phyloP scores from a whole-genome alignment of 2,113 vertebrate genomes.

The Dasyornis broadbenti region DNA sequence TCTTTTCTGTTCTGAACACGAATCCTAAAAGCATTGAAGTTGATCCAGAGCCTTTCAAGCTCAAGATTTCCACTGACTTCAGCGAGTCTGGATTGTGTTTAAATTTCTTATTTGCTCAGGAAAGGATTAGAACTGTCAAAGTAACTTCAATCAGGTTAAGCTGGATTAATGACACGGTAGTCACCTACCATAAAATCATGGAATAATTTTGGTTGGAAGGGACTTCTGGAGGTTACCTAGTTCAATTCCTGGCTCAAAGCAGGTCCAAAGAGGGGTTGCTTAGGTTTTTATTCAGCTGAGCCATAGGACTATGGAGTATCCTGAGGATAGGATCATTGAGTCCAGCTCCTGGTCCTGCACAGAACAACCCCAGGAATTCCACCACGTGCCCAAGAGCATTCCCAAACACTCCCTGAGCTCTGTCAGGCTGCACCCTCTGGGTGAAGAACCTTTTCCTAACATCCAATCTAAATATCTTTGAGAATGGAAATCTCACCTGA shows the following conservation, averaged over 20 bases:
- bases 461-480: not conserved
- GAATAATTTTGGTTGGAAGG: not conserved
- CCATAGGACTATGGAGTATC: not conserved
- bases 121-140: not conserved
- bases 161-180: not conserved
- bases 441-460: not conserved
- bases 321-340: not conserved
- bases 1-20: not conserved
- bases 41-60: not conserved
- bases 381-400: not conserved
- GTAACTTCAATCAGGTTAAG: constrained; percentile 2
- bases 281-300: not conserved
- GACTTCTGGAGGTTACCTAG: not conserved
- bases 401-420: not conserved
- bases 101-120: not conserved
- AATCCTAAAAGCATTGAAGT: not conserved
- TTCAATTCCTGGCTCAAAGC: not conserved
- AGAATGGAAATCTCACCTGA: not conserved
- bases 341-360: not conserved
- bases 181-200: constrained; percentile 14
- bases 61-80: not conserved
- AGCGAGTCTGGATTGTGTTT: not conserved
- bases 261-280: not conserved
- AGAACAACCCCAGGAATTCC: not conserved
- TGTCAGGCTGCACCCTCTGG: not conserved